Conservation (phyloP, 2,888 invertebrate species). For the Apamea anceps region DNA sequence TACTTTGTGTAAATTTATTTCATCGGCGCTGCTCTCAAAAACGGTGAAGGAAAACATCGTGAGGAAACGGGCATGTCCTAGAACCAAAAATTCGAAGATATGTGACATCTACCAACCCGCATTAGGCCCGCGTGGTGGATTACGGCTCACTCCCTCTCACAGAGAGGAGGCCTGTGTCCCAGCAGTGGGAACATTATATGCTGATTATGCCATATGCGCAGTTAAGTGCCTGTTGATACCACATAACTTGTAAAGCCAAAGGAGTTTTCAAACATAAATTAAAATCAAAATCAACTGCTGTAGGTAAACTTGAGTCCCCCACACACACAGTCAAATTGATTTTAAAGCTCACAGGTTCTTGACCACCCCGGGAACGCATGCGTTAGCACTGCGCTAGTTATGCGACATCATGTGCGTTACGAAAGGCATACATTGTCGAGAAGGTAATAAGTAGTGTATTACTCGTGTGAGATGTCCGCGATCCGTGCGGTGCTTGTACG, state of each 20-base stretch:
- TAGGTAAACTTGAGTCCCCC: conserved; percentile 38
- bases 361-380: conserved; percentile 64
- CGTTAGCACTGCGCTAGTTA: conserved; percentile 65
- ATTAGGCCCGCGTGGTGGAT: too few species aligned
- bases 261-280: conserved; percentile 7
- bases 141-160: too few species aligned
- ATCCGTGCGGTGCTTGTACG: conserved; percentile 69
- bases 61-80: too few species aligned
- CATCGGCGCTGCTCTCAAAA: too few species aligned
- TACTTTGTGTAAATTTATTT: too few species aligned
- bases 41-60: too few species aligned
- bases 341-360: conserved; percentile 50
- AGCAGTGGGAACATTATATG: too few species aligned
- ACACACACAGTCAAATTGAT: conserved; percentile 58
- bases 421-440: conserved; percentile 68
- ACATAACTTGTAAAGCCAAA: neutral
- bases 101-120: too few species aligned
- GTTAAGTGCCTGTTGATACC: neutral
- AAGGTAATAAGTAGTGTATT: conserved; percentile 71
- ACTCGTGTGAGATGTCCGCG: conserved; percentile 72
- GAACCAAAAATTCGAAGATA: too few species aligned
- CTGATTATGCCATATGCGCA: too few species aligned
- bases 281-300: conserved; percentile 16
- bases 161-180: too few species aligned
- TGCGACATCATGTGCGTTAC: conserved; percentile 74